Evolutionary conservation across 2,113 vertebrate species (phyloP), one percentile per base, ranked within the genome.

Genomic region (Sturnus vulgaris): DNA sequence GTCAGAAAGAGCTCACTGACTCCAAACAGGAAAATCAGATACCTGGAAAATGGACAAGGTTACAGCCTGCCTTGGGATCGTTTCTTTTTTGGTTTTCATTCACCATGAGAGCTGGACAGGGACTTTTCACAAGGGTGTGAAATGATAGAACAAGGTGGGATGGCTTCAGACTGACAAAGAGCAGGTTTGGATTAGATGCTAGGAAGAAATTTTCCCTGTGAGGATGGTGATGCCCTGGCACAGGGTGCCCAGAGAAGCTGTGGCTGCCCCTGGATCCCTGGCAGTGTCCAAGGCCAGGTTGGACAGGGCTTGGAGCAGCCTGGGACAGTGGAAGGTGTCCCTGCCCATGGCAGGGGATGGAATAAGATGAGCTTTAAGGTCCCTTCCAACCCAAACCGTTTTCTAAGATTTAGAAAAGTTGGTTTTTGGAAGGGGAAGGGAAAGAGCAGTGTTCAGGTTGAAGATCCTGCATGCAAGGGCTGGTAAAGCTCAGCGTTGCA

Each of bases 271-370:
- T n/a, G n/a, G n/a, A 50, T 39, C 20, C 16, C 46, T 90, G 55
- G 15, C 9, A n/a, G 1, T 53, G 31, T 5, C 4, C 63, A 28
- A 37, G 35, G 27, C 4, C 56, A 56, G 40, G 40, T 1, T 47
- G 65, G 56, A 47, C 0, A 0, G 12, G 1, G 28, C 12, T 70
- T 39, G 64, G 49, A 70, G 20, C 47, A 63, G 0, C 16, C 30
- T 70, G 84, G 28, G 7, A 2, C 0, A 40, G 40, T 40, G 16
- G 12, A 40, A 78, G 15, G 24, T 55, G n/a, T 39, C 47, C 37
- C 37, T 37, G 37, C 37, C 37, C 55, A 39, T 46, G 56, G n/a
- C 24, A 20, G 28, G 7, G 22, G 10, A 1, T 46, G 47, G 47
- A 47, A 78, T 6, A 3, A 15, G 40, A 40, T 30, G 73, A 16